These are phyloP conservation scores for Nothocercus julius DNA, from an alignment of 2,113 vertebrate genomes.

Conservation along the genomic window DNA sequence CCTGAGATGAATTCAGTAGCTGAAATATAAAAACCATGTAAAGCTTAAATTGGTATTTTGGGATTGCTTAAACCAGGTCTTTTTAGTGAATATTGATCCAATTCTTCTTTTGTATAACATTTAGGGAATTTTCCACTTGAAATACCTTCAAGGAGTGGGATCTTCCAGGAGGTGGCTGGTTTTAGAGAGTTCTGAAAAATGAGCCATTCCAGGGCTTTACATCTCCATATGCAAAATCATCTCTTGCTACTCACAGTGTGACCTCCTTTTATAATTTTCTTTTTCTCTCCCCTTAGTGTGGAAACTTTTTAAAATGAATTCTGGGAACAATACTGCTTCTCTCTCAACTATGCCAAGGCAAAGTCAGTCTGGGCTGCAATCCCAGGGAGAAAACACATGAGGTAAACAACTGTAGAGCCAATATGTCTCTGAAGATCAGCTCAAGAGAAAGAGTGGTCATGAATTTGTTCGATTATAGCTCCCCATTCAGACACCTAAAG, in stretches of 20 bases:
- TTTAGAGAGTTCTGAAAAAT: neutral
- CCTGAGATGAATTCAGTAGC: neutral
- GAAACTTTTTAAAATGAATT: neutral
- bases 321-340: neutral
- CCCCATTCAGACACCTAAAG: neutral
- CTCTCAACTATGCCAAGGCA: neutral
- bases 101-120: neutral
- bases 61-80: neutral
- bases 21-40: neutral
- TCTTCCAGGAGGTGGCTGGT: neutral
- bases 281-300: neutral
- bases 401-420: neutral
- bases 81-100: neutral
- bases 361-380: neutral
- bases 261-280: neutral
- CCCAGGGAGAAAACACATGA: neutral
- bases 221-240: neutral
- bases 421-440: neutral
- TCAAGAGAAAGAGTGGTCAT: neutral
- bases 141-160: neutral
- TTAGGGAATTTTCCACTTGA: neutral
- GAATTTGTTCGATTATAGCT: neutral
- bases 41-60: neutral
- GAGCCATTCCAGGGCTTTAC: accelerated
- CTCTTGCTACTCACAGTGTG: accelerated